These are phyloP conservation scores for Erpetoichthys calabaricus DNA, from an alignment of 2,797 vertebrate species.

Conservation along the genomic window DNA sequence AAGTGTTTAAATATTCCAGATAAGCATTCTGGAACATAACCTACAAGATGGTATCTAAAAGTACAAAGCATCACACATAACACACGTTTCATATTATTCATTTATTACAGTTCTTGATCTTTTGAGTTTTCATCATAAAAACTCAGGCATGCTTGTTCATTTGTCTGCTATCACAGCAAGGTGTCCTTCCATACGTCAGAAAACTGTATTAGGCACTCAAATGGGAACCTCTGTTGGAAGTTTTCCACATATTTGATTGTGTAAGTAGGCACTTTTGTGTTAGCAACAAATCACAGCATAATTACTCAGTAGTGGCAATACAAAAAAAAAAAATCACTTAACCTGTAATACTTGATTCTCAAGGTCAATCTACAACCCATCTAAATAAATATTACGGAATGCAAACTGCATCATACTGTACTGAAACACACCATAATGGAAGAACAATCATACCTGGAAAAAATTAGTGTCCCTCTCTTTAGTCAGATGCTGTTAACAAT, in stretches of 20 bases:
- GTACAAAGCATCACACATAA: no score
- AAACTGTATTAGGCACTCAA: slow-evolving; percentile 8
- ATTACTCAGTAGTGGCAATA: slow-evolving; percentile 13
- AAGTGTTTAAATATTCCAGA: no score
- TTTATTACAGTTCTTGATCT: no score
- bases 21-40: no score
- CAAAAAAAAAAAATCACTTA: not conserved
- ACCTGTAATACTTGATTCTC: not conserved
- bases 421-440: slow-evolving; percentile 25
- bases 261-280: slow-evolving; percentile 52
- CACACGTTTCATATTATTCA: no score
- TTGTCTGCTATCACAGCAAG: no score
- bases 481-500: slow-evolving; percentile 22
- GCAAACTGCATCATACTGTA: no score
- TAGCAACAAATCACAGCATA: slow-evolving; percentile 22
- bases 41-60: no score
- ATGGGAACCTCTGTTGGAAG: slow-evolving; percentile 9
- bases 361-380: not conserved
- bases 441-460: slow-evolving; percentile 24
- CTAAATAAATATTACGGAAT: no score
- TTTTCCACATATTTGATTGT: slow-evolving; percentile 28
- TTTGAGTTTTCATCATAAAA: no score
- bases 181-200: no score
- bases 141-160: no score
- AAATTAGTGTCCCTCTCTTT: slow-evolving; percentile 23